Evolutionary conservation across 1,140 invertebrate genomes (phyloP).

Genomic region (Scylla paramamosain): DNA sequence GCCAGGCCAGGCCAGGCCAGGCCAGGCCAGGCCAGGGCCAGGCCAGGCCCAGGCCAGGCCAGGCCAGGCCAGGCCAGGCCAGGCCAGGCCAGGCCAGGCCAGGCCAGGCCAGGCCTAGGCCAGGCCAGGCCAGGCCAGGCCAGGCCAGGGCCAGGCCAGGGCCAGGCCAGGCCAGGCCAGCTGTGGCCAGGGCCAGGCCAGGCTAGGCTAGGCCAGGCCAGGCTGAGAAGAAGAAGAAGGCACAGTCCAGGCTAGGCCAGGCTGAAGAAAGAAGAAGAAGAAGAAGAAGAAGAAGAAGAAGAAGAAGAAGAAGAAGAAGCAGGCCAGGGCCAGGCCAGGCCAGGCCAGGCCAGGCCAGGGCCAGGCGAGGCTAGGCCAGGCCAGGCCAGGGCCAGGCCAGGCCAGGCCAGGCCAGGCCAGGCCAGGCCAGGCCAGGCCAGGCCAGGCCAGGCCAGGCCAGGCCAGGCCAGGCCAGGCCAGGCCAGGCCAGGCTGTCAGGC

Average conservation of each 20-base stretch:
- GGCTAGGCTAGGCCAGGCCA: conserved; percentile 78
- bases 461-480: conserved; percentile 6
- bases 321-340: conserved; percentile 73
- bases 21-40: conserved; percentile 62
- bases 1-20: conserved; percentile 74
- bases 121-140: conserved; percentile 30
- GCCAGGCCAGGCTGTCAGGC: background rate
- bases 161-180: conserved; percentile 63
- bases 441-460: background rate
- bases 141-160: conserved; percentile 65
- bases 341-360: conserved; percentile 76
- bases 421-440: conserved; percentile 9
- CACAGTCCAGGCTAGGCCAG: conserved; percentile 77
- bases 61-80: conserved; percentile 36
- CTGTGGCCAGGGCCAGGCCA: conserved; percentile 77
- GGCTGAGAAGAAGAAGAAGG: conserved; percentile 77
- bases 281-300: no score
- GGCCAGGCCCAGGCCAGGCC: conserved; percentile 67
- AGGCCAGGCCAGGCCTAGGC: conserved; percentile 67
- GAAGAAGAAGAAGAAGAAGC: no score
- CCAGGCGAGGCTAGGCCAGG: conserved; percentile 48
- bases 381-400: conserved; percentile 77
- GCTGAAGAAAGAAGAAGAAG: no score
- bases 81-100: conserved; percentile 59
- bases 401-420: conserved; percentile 77